These are phyloP conservation scores for Drosophila melanocephala DNA, from an alignment of 2,888 invertebrate species.

Conservation along the genomic window DNA sequence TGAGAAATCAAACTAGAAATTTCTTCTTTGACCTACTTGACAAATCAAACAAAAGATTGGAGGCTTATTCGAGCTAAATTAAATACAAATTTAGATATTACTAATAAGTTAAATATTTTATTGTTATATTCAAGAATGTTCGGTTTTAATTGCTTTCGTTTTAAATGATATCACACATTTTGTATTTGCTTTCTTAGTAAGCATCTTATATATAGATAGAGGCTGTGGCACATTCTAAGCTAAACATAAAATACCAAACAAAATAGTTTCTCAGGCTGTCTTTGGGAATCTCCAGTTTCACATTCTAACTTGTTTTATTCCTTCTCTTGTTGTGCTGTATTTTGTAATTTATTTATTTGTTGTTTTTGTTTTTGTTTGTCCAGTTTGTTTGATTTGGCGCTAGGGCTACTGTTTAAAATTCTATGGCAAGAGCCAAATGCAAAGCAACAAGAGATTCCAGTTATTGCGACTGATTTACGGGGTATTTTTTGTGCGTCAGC, in stretches of 20 bases:
- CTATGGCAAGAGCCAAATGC: constrained; percentile 29
- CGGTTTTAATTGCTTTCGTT: not conserved
- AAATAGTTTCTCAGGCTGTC: constrained; percentile 23
- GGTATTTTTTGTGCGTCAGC: constrained; percentile 80
- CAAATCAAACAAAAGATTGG: not conserved
- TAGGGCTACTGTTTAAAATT: constrained; percentile 75
- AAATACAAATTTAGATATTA: not conserved
- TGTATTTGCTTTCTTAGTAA: not conserved
- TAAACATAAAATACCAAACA: not conserved
- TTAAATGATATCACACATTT: not conserved
- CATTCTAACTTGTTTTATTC: constrained; percentile 24
- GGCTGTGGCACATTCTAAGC: not conserved
- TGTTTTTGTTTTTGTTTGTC: constrained; percentile 26
- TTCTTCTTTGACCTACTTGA: not conserved
- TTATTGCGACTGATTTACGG: constrained; percentile 76
- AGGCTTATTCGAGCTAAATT: not conserved
- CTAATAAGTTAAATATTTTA: not conserved
- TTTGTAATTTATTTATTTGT: constrained; percentile 4
- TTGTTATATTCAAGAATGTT: not conserved
- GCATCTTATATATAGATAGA: not conserved
- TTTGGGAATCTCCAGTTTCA: constrained; percentile 23
- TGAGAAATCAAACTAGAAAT: not conserved
- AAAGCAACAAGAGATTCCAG: constrained; percentile 69
- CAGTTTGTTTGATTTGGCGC: constrained; percentile 58
- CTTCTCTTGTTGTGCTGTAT: constrained; percentile 13